Evolutionary conservation across 2,113 vertebrate genomes (phyloP), one percentile per base, ranked within the genome.

Genomic region (Cyanoderma ruficeps): DNA sequence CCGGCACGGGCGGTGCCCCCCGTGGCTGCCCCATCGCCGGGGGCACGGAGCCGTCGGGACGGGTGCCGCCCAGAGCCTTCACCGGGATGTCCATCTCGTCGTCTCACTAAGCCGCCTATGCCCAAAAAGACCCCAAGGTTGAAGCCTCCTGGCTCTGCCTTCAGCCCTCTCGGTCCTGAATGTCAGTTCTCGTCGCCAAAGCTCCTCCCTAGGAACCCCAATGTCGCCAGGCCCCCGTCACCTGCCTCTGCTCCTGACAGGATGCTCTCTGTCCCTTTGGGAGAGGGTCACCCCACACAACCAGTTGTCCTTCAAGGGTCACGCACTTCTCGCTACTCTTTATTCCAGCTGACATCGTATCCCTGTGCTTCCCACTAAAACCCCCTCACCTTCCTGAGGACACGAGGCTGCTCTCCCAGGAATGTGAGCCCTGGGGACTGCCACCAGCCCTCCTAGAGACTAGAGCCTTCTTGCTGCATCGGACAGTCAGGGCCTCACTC

Each of bases 101-200:
- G 7, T 95, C 67, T 90, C 41, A 55, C 89, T 80, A 79, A 92
- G 86, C 86, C 80, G 10, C 86, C 94, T 86, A 83, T 3, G 89
- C 96, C 94, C 91, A 60, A 68, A 69, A 90, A 80, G 93, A 92
- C 80, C 68, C 79, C 69, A 13, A 55, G 64, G 71, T 6, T 76
- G 71, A 89, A 86, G 85, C 63, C 86, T 44, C 50, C 63, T 1
- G 76, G 87, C 86, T 95, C 85, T 52, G 80, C 93, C 86, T 86
- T 86, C 71, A 87, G 86, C 89, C 83, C 76, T 72, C 80, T 74
- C 2, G 3, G 76, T 95, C 93, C 72, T 77, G 76, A 94, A 92
- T 86, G 76, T 96, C 91, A 61, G 30, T 69, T 95, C 76, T 89
- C 10, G 15, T 91, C 81, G 4, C 94, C 96, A 95, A 96, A 96